Percentiles rank a stretch among this genome's conserved stretches.
Conservation (phyloP, 1,140 invertebrate species). For the Vanessa atalanta region DNA sequence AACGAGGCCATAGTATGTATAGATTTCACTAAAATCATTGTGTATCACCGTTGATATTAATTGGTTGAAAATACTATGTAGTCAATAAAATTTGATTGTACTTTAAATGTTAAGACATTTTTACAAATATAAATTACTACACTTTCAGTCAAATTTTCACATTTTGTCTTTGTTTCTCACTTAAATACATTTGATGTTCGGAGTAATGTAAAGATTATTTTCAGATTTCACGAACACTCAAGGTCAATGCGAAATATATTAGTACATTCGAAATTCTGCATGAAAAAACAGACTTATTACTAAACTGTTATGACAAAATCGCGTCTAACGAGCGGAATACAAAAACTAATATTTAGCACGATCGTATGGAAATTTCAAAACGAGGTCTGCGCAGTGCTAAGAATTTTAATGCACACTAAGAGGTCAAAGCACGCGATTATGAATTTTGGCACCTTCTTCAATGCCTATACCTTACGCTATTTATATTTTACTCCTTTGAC, state of each 20-base stretch:
- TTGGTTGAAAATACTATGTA: not conserved
- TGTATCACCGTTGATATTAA: not conserved
- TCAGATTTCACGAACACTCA: slow-evolving; percentile 27
- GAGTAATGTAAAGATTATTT: slow-evolving; percentile 7
- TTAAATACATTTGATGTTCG: not conserved
- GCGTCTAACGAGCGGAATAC: not conserved
- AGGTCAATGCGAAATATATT: slow-evolving; percentile 8
- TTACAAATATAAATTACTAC: not conserved
- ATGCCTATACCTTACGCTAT: slow-evolving; percentile 33
- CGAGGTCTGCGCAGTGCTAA: slow-evolving; percentile 56
- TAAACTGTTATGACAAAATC: slow-evolving; percentile 5
- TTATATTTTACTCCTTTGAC: slow-evolving; percentile 31
- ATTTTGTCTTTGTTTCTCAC: not conserved
- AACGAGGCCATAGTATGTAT: slow-evolving; percentile 83
- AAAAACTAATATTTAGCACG: not conserved
- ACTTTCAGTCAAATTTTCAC: not conserved
- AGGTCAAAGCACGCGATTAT: slow-evolving; percentile 57
- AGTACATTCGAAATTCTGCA: not conserved
- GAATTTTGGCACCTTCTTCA: slow-evolving; percentile 49
- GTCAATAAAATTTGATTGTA: not conserved
- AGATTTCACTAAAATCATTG: slow-evolving; percentile 64
- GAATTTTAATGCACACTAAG: slow-evolving; percentile 51
- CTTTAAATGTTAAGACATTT: not conserved
- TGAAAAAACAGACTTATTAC: slow-evolving; percentile 1
- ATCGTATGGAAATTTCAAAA: slow-evolving; percentile 27